Conservation (phyloP, 2,113 vertebrate species). For the Tapirus terrestris region DNA sequence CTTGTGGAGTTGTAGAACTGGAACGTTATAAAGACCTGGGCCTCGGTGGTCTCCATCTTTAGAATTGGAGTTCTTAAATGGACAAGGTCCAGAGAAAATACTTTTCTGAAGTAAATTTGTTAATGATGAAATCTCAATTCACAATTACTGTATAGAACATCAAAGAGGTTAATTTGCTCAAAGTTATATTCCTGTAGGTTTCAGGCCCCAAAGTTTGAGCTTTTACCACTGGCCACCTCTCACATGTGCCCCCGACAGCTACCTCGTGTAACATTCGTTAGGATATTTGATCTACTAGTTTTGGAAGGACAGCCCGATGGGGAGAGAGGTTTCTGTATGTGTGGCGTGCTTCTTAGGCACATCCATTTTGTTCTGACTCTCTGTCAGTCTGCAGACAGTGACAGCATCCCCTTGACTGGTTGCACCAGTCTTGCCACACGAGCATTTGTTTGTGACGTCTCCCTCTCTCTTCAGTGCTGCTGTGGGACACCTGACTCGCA, state of each 20-base stretch:
- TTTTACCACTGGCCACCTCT: neutral
- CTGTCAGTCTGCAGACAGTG: accelerated
- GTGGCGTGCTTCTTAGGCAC: neutral
- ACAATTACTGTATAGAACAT: neutral
- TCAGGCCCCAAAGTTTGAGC: neutral
- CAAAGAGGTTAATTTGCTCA: neutral
- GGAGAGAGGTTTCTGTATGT: neutral
- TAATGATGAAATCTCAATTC: neutral
- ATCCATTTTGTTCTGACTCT: too few species aligned
- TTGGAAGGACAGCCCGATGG: neutral
- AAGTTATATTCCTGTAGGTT: neutral
- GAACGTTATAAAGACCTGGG: neutral
- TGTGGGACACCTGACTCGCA: neutral
- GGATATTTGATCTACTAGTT: neutral
- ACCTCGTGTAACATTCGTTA: neutral
- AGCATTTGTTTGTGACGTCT: neutral
- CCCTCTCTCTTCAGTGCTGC: neutral
- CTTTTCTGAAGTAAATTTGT: neutral
- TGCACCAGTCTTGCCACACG: accelerated
- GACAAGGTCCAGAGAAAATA: neutral
- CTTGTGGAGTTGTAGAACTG: accelerated
- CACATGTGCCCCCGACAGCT: accelerated
- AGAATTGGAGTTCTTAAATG: neutral
- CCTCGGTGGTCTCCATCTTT: neutral
- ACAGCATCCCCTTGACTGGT: too few species aligned